A percentile compares a stretch with the other conserved stretches of the same genome.
Evolutionary conservation across 2,888 invertebrate species (phyloP).

Genomic region (Omphaloscelis lunosa): DNA sequence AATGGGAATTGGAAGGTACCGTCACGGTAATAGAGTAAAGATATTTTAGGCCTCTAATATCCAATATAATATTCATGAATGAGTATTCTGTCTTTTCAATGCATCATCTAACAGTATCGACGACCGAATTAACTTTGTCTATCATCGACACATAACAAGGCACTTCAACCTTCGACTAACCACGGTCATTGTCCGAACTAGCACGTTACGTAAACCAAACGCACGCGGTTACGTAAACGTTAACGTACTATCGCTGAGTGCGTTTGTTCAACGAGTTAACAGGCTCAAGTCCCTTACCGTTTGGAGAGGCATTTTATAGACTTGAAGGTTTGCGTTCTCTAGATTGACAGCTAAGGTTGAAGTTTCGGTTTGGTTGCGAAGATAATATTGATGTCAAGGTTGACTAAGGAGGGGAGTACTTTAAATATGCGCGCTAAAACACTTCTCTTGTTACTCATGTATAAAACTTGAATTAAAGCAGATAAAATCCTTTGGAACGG

Average conservation of each 20-base stretch:
- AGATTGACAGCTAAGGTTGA: slow-evolving; percentile 54
- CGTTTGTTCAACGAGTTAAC: slow-evolving; percentile 61
- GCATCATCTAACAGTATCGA: background rate
- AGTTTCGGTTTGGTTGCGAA: slow-evolving; percentile 28
- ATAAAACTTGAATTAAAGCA: slow-evolving; percentile 13
- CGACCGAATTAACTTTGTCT: slow-evolving; percentile 36
- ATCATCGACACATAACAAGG: slow-evolving; percentile 31
- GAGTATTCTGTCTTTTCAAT: background rate
- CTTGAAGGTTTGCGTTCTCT: slow-evolving; percentile 36
- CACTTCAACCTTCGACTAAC: slow-evolving; percentile 60
- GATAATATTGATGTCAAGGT: slow-evolving; percentile 54
- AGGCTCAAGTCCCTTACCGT: slow-evolving; percentile 32
- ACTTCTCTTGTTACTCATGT: slow-evolving; percentile 26
- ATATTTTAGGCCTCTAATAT: background rate
- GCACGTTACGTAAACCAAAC: slow-evolving; percentile 62
- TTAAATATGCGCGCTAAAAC: slow-evolving; percentile 12
- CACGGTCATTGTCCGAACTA: slow-evolving; percentile 68
- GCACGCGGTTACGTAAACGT: slow-evolving; percentile 60
- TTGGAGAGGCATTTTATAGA: slow-evolving; percentile 29
- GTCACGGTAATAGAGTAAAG: background rate
- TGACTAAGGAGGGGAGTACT: slow-evolving; percentile 9
- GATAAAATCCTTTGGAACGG: slow-evolving; percentile 13
- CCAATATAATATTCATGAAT: background rate
- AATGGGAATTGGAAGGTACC: slow-evolving; percentile 32
- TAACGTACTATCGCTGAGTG: slow-evolving; percentile 43